Evolutionary conservation across 2,888 invertebrate genomes (phyloP), one percentile per base, ranked within the genome.

Genomic region (Hyppa rectilinea): DNA sequence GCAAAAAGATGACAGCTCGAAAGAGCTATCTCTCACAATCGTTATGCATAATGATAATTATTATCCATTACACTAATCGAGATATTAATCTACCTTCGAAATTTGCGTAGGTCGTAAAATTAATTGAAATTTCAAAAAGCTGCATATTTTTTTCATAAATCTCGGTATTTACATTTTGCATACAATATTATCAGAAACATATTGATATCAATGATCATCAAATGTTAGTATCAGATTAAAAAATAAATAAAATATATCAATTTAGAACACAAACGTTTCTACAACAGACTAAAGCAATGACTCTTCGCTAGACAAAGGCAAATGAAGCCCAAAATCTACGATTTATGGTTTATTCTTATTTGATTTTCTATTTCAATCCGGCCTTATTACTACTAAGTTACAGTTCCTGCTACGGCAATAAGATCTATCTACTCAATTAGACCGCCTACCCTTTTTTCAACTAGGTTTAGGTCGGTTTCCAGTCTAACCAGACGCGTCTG

Each of bases 221-320:
- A 52, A 52, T 36, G 0, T 52, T 36, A 50, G 12, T 17, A 38
- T 62, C 29, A 2, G 36, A 40, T 40, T 62, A 7, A 31, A 12
- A 23, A n/a, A 62, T 61, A n/a, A 38, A 63, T 31, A n/a, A n/a
- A n/a, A n/a, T n/a, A n/a, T n/a, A 29, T 38, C 3, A 58, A 40
- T 26, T 12, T 26, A 6, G 43, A 1, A 40, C 4, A 36, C 61
- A 60, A 9, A 38, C n/a, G 5, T 29, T 68, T 36, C 29, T n/a
- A 29, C n/a, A 29, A 29, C 34, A 2, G 14, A n/a, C 5, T 36
- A 31, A 12, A 58, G n/a, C 12, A 14, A 20, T 20, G 3, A 23
- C 9, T 20, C 17, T 23, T 56, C 36, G 10, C 12, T 12, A 12
- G 38, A 38, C 26, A 23, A 38, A 20, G 38, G 20, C 17, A 56